Base-by-base conservation (phyloP, 2,113 vertebrate genomes). In the Hyperoodon ampullatus region DNA sequence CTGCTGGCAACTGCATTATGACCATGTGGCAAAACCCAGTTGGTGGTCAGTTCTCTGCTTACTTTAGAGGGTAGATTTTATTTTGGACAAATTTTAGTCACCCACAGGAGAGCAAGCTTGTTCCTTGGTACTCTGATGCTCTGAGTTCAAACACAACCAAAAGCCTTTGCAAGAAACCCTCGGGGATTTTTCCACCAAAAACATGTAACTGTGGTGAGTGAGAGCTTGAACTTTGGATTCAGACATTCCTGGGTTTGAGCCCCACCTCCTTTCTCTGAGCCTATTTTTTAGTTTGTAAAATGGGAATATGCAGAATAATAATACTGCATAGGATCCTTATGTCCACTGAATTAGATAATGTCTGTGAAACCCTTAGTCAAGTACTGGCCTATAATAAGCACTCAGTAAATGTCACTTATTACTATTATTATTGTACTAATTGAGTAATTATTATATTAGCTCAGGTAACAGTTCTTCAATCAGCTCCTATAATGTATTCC, bases 271-370 rank as follows among this genome's bases (percentile, higher is more conserved):
- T 80, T 84, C 74, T 82, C 55, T 86, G 65, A 83, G 28, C 65
- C 39, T 93, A 11, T 39, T 90, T 90, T 95, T 90, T 90, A 65
- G 74, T 85, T 72, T 85, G 39, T 84, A 55, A 95, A 93, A 39
- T 95, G 35, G 26, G 53, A 83, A 39, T 39, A 39, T 39, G 39
- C 39, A 39, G 39, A 39, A 21, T 90, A 13, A 50, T 77, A 53
- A 19, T 74, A 55, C 12, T 80, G n/a, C 42, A 35, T 60, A 90
- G 44, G 33, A 80, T 86, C 21, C 4, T 95, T 74, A 61, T 75
- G 28, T 81, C 61, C 30, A 55, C 88, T 94, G 70, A 87, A 23
- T 92, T 39, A 93, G 94, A 65, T 74, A 72, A 74, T 90, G 70
- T 53, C 14, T 39, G 21, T 87, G 26, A 91, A 90, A 61, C 13